phyloP scores from a whole-genome alignment of 2,797 vertebrate genomes.

The Cirrhinus mrigala region DNA sequence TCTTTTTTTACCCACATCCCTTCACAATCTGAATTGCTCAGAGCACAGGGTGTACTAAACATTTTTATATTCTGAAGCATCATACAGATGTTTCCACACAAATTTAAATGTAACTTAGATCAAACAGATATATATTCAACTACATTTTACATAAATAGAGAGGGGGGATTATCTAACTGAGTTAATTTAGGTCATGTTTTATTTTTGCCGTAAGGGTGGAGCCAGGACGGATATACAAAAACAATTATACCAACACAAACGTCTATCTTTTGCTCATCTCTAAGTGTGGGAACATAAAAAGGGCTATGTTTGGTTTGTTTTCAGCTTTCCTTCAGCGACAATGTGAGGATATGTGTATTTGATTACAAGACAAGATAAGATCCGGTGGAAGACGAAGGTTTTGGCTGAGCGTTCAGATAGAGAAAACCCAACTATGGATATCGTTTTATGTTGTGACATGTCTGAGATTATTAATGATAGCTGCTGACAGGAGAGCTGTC shows the following conservation, averaged over 20 bases:
- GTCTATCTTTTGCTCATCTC: neutral
- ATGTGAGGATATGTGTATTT: constrained; percentile 81
- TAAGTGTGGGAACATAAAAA: constrained; percentile 20
- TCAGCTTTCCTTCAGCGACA: constrained; percentile 79
- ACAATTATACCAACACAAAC: neutral
- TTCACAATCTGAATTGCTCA: neutral
- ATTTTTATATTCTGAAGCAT: neutral
- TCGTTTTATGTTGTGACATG: constrained; percentile 5
- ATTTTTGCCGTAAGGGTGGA: neutral
- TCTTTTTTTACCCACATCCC: constrained; percentile 28
- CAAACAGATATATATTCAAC: too few relatives aligned
- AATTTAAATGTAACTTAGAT: neutral
- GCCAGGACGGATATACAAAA: constrained; percentile 4
- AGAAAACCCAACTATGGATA: constrained; percentile 5
- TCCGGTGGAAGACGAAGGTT: constrained; percentile 23
- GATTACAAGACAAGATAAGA: constrained; percentile 78
- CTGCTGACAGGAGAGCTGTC: constrained; percentile 28
- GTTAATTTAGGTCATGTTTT: neutral
- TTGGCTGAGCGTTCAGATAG: neutral
- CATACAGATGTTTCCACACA: neutral
- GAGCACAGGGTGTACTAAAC: neutral
- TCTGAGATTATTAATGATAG: constrained; percentile 30
- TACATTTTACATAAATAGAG: too few relatives aligned
- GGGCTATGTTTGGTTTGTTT: constrained; percentile 67
- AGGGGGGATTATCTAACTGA: neutral